A percentile compares a stretch with the other conserved stretches of the same genome.
Evolutionary conservation across 2,888 invertebrate species (phyloP).

Genomic region (Latrodectus elegans): DNA sequence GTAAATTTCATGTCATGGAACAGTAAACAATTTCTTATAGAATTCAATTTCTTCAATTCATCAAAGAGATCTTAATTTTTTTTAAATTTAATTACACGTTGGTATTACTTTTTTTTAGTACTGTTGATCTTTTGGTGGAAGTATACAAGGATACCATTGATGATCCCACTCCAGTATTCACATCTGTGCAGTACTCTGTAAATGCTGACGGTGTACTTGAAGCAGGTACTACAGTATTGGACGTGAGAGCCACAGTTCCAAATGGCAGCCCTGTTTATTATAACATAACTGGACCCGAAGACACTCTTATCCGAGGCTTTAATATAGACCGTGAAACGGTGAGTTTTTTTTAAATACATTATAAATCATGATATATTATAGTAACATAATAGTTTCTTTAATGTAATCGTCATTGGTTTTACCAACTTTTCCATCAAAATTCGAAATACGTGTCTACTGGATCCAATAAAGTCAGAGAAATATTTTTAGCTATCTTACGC

Average conservation of each 20-base stretch:
- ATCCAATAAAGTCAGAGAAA: too few species aligned
- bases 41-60: too few species aligned
- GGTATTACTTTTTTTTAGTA: slow-evolving; percentile 38
- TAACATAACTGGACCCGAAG: slow-evolving; percentile 71
- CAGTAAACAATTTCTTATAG: too few species aligned
- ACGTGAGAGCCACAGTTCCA: slow-evolving; percentile 71
- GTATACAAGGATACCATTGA: slow-evolving; percentile 72
- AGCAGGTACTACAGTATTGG: slow-evolving; percentile 71
- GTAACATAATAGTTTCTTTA: too few species aligned
- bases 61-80: too few species aligned
- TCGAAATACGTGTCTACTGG: too few species aligned
- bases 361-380: background rate
- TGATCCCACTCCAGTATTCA: slow-evolving; percentile 71
- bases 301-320: slow-evolving; percentile 69
- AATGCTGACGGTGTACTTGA: slow-evolving; percentile 70
- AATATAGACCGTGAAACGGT: slow-evolving; percentile 71
- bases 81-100: too few species aligned
- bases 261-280: slow-evolving; percentile 71
- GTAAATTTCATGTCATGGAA: too few species aligned
- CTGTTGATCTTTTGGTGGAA: slow-evolving; percentile 71
- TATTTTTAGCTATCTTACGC: too few species aligned
- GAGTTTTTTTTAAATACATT: slow-evolving; percentile 6
- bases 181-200: slow-evolving; percentile 71
- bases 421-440: too few species aligned
- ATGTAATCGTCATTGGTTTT: too few species aligned